Conservation (phyloP, 2,888 invertebrate species). For the Polietes domitor region DNA sequence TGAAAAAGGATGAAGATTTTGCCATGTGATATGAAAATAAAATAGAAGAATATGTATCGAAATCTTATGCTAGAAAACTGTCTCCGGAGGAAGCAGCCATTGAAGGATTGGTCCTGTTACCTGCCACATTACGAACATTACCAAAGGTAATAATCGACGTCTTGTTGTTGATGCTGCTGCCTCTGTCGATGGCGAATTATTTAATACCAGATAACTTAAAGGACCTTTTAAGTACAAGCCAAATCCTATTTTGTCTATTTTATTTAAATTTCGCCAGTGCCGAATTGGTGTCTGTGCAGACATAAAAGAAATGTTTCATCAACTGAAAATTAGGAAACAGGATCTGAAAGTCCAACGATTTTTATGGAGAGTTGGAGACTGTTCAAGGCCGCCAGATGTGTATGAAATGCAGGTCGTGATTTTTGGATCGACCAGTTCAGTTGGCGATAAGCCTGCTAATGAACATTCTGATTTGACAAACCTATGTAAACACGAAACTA, state of each 20-base stretch:
- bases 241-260: conserved; percentile 49
- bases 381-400: conserved; percentile 29
- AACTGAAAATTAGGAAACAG: conserved; percentile 41
- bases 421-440: conserved; percentile 62
- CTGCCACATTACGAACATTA: conserved; percentile 47
- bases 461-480: conserved; percentile 35
- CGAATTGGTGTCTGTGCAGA: conserved; percentile 33
- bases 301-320: no score
- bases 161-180: conserved; percentile 39
- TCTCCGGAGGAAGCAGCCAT: not conserved
- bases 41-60: not conserved
- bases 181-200: conserved; percentile 35
- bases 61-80: conserved; percentile 34
- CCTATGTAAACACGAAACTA: conserved; percentile 16
- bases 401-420: conserved; percentile 63
- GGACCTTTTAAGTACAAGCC: conserved; percentile 41
- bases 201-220: conserved; percentile 49
- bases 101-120: not conserved
- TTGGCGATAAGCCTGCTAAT: no score
- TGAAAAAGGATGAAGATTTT: conserved; percentile 40
- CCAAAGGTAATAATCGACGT: conserved; percentile 45
- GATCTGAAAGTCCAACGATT: conserved; percentile 61
- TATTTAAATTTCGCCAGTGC: conserved; percentile 52
- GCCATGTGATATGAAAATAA: conserved; percentile 23
- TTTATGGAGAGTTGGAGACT: conserved; percentile 54